Evolutionary conservation across 1,140 invertebrate species (phyloP).

Genomic region (Oryctes rhinoceros): DNA sequence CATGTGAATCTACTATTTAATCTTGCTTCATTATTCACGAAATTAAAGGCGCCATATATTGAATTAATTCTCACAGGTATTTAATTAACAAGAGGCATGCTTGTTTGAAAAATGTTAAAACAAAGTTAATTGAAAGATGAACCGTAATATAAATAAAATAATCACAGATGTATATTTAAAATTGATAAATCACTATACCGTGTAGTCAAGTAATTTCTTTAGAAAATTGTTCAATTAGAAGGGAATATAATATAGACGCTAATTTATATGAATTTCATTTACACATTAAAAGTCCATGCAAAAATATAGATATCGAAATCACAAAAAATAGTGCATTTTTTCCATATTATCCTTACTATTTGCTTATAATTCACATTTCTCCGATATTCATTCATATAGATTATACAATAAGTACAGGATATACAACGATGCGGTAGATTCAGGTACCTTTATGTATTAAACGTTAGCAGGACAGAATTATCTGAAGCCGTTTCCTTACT

Average conservation of each 20-base stretch:
- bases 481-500: not conserved
- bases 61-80: too few relatives aligned
- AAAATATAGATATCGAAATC: slow-evolving; percentile 28
- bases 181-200: not conserved
- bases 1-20: too few relatives aligned
- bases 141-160: slow-evolving; percentile 1
- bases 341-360: not conserved
- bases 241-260: not conserved
- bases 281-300: not conserved
- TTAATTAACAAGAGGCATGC: too few relatives aligned
- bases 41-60: too few relatives aligned
- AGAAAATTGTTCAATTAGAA: not conserved
- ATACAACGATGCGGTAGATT: slow-evolving; percentile 27
- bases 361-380: not conserved
- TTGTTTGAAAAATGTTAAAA: too few relatives aligned
- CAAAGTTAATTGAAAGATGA: not conserved
- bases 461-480: not conserved
- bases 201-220: not conserved
- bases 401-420: slow-evolving; percentile 20
- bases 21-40: too few relatives aligned
- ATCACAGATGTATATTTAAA: not conserved
- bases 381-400: not conserved
- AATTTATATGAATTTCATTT: not conserved
- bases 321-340: slow-evolving; percentile 23
- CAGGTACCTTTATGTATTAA: slow-evolving; percentile 16